Evolutionary conservation across 2,113 vertebrate genomes (phyloP).

Genomic region (Austrofundulus limnaeus): DNA sequence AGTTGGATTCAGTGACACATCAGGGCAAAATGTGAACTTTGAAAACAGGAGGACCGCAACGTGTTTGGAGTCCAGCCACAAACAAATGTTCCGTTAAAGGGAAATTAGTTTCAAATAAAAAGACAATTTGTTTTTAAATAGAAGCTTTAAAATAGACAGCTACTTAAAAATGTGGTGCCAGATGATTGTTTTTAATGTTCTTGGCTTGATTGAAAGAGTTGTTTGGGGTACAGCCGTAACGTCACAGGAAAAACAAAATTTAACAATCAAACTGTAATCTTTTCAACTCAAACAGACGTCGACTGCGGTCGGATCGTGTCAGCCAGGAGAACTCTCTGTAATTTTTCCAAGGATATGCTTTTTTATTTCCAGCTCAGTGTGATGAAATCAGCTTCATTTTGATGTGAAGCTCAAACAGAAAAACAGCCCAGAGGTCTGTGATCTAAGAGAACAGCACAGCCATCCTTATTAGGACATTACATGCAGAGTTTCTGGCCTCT

Average conservation of each 20-base stretch:
- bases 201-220: not conserved
- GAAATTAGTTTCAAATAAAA: not conserved
- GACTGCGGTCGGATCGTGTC: not conserved
- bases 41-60: not conserved
- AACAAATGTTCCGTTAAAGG: not conserved
- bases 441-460: conserved; percentile 17
- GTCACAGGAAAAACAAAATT: not conserved
- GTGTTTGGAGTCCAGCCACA: not conserved
- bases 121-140: conserved; percentile 10
- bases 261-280: not conserved
- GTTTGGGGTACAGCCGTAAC: not conserved
- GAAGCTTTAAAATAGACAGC: not conserved
- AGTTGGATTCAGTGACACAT: not conserved
- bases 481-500: not conserved
- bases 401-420: conserved; percentile 16
- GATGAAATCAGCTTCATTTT: conserved; percentile 1
- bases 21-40: conserved; percentile 13
- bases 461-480: conserved; percentile 25
- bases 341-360: not conserved
- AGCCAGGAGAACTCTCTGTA: not conserved
- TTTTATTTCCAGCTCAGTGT: conserved; percentile 1
- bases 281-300: not conserved
- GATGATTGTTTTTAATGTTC: conserved; percentile 47
- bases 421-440: not conserved
- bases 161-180: not conserved